phyloP scores from a whole-genome alignment of 2,888 invertebrate species.

The Autographa pulchrina region DNA sequence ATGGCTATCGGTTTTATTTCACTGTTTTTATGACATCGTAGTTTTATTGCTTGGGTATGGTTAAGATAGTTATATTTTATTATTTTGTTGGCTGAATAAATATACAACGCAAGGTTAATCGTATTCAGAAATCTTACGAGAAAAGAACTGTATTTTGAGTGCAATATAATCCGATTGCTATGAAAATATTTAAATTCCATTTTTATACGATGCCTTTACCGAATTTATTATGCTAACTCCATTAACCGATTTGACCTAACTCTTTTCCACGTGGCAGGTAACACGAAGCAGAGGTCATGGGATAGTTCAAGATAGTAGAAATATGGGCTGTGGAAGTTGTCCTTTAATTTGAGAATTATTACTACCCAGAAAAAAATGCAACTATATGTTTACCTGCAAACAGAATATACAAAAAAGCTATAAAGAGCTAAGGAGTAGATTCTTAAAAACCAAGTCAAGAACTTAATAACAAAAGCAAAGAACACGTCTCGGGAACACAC shows the following conservation, averaged over 20 bases:
- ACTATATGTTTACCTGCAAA: no score
- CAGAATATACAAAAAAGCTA: no score
- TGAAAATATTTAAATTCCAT: conserved; percentile 4
- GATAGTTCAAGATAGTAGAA: no score
- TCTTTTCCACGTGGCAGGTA: background rate
- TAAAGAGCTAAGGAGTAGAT: no score
- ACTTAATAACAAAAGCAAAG: background rate
- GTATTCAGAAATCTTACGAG: background rate
- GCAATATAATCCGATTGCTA: conserved; percentile 6
- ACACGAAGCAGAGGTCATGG: background rate
- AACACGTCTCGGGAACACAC: background rate
- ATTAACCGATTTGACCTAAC: background rate
- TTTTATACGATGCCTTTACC: background rate
- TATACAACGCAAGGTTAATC: conserved; percentile 12
- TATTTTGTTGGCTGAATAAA: conserved; percentile 21
- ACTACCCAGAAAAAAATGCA: no score
- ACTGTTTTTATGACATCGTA: conserved; percentile 28
- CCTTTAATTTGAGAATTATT: no score
- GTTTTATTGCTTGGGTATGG: conserved; percentile 29
- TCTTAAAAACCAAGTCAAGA: background rate
- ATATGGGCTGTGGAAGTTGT: no score
- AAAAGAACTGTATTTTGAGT: background rate
- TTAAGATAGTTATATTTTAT: conserved; percentile 6
- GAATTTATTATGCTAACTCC: conserved; percentile 1
- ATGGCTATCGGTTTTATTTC: conserved; percentile 61